Evolutionary conservation across 2,888 invertebrate genomes (phyloP).

Genomic region (Diaphora mendica): DNA sequence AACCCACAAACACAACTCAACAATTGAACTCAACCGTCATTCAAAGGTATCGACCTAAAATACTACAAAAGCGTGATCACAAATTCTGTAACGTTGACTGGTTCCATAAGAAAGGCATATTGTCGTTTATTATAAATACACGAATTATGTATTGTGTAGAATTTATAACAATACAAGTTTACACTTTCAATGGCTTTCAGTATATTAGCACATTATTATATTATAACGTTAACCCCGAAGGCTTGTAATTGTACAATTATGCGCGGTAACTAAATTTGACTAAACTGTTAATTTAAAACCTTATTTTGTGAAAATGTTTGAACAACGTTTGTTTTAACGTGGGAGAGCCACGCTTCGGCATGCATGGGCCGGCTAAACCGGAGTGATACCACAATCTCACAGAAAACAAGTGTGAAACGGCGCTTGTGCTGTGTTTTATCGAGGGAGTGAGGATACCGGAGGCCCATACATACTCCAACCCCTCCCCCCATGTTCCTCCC

Average conservation of each 20-base stretch:
- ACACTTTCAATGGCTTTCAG: conserved; percentile 31
- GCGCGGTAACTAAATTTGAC: neutral
- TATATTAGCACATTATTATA: conserved; percentile 17
- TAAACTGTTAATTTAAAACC: neutral
- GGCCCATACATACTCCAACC: no score
- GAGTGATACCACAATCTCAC: no score
- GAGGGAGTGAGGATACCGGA: no score
- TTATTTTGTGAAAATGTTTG: neutral
- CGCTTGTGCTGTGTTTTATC: no score
- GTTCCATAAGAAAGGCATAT: conserved; percentile 33
- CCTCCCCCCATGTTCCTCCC: no score
- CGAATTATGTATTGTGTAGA: conserved; percentile 33
- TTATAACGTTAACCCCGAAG: conserved; percentile 11
- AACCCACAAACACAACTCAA: neutral
- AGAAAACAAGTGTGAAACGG: no score
- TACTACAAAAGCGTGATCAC: conserved; percentile 23
- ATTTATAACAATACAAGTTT: conserved; percentile 29
- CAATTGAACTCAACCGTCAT: conserved; percentile 17
- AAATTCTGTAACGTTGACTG: conserved; percentile 23
- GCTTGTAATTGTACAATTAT: neutral
- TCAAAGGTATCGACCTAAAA: conserved; percentile 17
- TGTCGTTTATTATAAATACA: conserved; percentile 33
- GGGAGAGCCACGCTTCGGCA: no score
- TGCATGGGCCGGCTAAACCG: no score
- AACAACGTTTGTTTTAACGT: neutral